These are phyloP conservation scores for Acrobasis repandana DNA, from an alignment of 2,888 invertebrate genomes.

Conservation along the genomic window DNA sequence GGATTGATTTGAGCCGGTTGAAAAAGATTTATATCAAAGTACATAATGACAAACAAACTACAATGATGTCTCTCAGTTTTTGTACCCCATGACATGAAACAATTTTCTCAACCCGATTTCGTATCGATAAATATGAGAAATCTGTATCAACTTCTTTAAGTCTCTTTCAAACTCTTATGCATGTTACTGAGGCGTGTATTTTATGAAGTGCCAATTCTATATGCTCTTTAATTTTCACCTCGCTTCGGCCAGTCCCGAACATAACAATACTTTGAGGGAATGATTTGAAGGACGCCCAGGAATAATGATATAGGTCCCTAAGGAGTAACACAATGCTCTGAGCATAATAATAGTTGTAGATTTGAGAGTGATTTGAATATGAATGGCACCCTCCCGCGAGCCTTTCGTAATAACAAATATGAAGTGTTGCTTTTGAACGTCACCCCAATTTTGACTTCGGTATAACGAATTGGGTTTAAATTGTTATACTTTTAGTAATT, in stretches of 20 bases:
- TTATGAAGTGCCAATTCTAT: neutral
- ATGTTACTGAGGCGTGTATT: neutral
- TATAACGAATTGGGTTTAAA: conserved; percentile 68
- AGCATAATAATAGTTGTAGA: conserved; percentile 82
- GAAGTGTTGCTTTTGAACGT: conserved; percentile 75
- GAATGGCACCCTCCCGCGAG: conserved; percentile 79
- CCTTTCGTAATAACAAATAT: conserved; percentile 79
- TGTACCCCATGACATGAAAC: too few relatives aligned
- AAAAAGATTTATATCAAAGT: too few relatives aligned
- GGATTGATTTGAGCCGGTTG: too few relatives aligned
- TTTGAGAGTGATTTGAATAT: conserved; percentile 82
- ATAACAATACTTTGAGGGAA: conserved; percentile 72
- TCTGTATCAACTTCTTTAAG: too few relatives aligned
- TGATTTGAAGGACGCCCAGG: conserved; percentile 72
- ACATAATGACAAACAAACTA: too few relatives aligned
- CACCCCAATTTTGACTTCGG: conserved; percentile 73
- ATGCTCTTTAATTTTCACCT: conserved; percentile 4
- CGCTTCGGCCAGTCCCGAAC: conserved; percentile 54
- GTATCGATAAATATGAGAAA: too few relatives aligned
- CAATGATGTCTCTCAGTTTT: too few relatives aligned
- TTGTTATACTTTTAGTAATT: conserved; percentile 67
- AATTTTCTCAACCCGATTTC: too few relatives aligned
- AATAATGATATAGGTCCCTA: conserved; percentile 79
- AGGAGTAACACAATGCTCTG: conserved; percentile 74
- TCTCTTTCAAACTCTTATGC: too few relatives aligned